These are phyloP conservation scores for Hypotaenidia okinawae DNA, from an alignment of 2,797 vertebrate genomes.

Conservation along the genomic window DNA sequence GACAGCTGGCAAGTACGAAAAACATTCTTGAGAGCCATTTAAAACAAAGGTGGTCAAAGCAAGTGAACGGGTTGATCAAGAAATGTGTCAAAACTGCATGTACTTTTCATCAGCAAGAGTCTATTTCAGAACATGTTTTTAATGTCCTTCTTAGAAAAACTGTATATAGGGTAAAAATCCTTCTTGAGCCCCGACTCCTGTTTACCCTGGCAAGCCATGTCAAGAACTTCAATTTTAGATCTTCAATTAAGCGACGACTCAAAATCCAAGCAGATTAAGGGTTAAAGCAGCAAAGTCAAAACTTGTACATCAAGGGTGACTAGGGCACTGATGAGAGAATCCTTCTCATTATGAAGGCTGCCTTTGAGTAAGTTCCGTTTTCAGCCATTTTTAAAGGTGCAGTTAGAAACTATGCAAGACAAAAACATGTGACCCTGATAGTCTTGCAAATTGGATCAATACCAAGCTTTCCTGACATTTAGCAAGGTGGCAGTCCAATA, in stretches of 20 bases:
- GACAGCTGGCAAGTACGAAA: not conserved
- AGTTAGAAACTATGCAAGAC: not conserved
- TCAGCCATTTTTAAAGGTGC: not conserved
- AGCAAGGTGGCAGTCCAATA: not conserved
- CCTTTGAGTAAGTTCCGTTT: not conserved
- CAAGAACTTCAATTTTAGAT: not conserved
- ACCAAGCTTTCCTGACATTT: not conserved
- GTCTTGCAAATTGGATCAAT: not conserved
- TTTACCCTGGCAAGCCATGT: not conserved
- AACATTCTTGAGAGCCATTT: not conserved
- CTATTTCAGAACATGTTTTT: not conserved
- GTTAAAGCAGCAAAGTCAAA: not conserved
- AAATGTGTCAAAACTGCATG: not conserved
- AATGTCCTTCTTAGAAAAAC: not conserved
- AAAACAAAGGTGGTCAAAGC: not conserved
- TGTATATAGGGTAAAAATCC: not conserved
- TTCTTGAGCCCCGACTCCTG: not conserved
- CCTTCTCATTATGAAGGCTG: not conserved
- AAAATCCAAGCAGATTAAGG: not conserved
- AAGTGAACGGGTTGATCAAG: not conserved
- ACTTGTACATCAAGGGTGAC: not conserved
- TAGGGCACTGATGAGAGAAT: not conserved
- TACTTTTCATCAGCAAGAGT: not conserved
- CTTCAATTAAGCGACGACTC: not conserved
- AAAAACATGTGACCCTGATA: not conserved